phyloP scores from a whole-genome alignment of 2,113 vertebrate genomes.

The Mobula hypostoma region DNA sequence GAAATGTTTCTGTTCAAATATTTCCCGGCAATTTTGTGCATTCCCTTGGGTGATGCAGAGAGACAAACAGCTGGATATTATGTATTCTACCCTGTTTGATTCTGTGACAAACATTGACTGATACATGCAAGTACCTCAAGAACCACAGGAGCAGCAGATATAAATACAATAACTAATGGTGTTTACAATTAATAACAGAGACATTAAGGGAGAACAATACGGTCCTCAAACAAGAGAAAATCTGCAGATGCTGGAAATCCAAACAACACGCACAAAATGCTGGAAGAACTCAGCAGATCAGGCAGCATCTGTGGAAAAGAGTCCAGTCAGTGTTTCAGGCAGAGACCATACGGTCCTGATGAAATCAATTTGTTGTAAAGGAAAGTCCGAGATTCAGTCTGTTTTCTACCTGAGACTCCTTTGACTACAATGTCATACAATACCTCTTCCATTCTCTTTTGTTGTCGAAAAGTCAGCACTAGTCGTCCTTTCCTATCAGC shows the following conservation, averaged over 20 bases:
- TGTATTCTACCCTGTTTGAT: neutral
- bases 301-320: no score
- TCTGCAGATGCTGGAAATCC: no score
- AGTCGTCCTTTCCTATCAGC: no score
- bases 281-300: no score
- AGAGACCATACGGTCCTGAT: neutral
- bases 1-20: neutral
- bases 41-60: neutral
- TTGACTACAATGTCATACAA: neutral
- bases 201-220: neutral
- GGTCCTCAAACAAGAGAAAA: neutral
- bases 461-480: no score
- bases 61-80: neutral
- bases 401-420: neutral
- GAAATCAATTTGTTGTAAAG: neutral
- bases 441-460: neutral
- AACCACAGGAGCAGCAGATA: neutral
- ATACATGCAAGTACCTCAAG: no score
- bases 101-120: neutral
- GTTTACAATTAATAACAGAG: neutral
- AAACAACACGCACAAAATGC: no score
- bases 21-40: neutral
- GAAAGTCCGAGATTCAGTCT: neutral
- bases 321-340: no score
- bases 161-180: neutral